Evolutionary conservation across 2,113 vertebrate genomes (phyloP).

Genomic region (Scalopus aquaticus): DNA sequence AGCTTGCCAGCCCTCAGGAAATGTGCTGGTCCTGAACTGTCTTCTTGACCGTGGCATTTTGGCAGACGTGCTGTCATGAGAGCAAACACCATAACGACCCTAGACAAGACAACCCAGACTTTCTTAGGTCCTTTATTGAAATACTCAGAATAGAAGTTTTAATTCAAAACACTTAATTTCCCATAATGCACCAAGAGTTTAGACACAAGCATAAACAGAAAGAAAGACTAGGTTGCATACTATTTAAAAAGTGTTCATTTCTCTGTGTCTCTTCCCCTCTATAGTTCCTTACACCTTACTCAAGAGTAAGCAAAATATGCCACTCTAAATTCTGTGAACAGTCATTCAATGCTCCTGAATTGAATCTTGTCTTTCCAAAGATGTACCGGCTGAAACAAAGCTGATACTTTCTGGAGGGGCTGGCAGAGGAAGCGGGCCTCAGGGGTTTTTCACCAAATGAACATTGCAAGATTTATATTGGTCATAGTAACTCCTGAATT

Average conservation of each 20-base stretch:
- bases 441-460: neutral
- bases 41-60: neutral
- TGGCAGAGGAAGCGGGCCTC: neutral
- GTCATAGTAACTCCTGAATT: conserved; percentile 15
- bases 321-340: neutral
- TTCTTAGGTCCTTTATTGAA: neutral
- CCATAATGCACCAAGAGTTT: neutral
- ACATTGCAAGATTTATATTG: neutral
- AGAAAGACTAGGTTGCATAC: neutral
- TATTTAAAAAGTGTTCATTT: neutral
- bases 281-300: neutral
- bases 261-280: neutral
- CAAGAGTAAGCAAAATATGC: neutral
- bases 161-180: neutral
- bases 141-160: conserved; percentile 1
- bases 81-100: neutral
- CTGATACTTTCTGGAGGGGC: neutral
- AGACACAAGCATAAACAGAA: neutral
- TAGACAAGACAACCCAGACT: neutral
- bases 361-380: neutral
- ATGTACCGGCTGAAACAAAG: neutral
- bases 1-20: neutral
- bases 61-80: neutral
- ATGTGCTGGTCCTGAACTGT: neutral
- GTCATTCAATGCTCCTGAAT: neutral